Evolutionary conservation across 2,888 invertebrate genomes (phyloP).

Genomic region (Magallana nippona): DNA sequence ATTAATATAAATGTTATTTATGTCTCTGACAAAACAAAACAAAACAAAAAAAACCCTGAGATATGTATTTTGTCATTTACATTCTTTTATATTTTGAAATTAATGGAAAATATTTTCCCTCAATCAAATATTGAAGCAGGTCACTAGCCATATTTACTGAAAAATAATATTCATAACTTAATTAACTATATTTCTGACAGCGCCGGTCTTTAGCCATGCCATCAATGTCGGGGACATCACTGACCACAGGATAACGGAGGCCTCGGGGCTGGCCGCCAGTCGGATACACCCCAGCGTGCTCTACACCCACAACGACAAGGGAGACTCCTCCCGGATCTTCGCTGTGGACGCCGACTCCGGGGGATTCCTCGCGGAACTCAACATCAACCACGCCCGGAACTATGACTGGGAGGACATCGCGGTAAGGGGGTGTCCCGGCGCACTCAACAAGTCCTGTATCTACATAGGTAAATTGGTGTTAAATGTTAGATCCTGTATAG

Average conservation of each 20-base stretch:
- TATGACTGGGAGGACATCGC: constrained; percentile 52
- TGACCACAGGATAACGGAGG: constrained; percentile 44
- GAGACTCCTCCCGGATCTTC: constrained; percentile 52
- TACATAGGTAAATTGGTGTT: constrained; percentile 50
- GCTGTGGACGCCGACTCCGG: constrained; percentile 50
- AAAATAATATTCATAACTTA: no score
- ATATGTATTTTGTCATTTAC: no score
- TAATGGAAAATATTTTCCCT: no score
- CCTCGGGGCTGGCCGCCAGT: constrained; percentile 57
- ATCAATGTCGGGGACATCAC: constrained; percentile 30
- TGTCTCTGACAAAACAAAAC: no score
- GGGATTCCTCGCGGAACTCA: constrained; percentile 14
- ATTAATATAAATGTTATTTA: no score
- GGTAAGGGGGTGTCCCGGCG: constrained; percentile 31
- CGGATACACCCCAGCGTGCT: constrained; percentile 49
- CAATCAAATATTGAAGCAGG: no score
- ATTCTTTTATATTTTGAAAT: no score
- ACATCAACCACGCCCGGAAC: constrained; percentile 36
- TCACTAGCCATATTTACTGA: no score
- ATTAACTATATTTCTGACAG: neutral
- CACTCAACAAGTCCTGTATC: constrained; percentile 35
- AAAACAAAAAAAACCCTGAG: no score
- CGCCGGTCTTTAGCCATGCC: constrained; percentile 22
- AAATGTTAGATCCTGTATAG: no score
- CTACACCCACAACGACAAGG: constrained; percentile 58